A percentile compares a stretch with the other conserved stretches of the same genome.
These are phyloP conservation scores for Hylaea fasciaria DNA, from an alignment of 2,888 invertebrate genomes.

Conservation along the genomic window DNA sequence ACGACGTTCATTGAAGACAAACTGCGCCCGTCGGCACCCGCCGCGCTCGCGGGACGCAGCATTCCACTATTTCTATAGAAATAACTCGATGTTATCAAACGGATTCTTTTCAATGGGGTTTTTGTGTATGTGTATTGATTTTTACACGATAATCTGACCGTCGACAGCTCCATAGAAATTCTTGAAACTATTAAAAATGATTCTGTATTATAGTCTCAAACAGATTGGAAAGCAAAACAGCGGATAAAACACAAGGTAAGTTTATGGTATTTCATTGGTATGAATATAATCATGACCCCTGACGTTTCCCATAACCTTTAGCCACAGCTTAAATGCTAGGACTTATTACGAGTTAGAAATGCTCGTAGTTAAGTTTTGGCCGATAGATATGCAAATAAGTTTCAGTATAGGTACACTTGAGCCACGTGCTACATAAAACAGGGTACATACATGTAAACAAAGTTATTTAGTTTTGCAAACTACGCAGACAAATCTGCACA, in stretches of 20 bases:
- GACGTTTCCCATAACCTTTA: no score
- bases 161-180: background rate
- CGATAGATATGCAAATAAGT: background rate
- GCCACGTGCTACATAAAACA: background rate
- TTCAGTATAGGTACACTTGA: background rate
- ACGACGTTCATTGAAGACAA: slow-evolving; percentile 4
- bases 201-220: no score
- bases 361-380: background rate
- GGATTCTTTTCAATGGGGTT: slow-evolving; percentile 13
- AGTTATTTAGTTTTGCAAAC: slow-evolving; percentile 19
- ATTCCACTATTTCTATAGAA: slow-evolving; percentile 22
- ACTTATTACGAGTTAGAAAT: no score
- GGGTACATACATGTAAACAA: slow-evolving; percentile 21
- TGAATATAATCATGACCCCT: no score
- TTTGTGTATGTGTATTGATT: background rate
- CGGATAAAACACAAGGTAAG: no score
- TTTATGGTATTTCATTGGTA: no score
- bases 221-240: no score
- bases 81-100: slow-evolving; percentile 23
- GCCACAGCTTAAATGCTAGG: no score
- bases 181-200: background rate
- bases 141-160: background rate
- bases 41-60: slow-evolving; percentile 1
- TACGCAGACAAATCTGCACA: slow-evolving; percentile 18
- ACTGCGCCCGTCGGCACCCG: slow-evolving; percentile 1